A percentile compares a stretch with the other conserved stretches of the same genome.
Conservation (phyloP, 2,113 vertebrate species). For the Poecilia latipinna region DNA sequence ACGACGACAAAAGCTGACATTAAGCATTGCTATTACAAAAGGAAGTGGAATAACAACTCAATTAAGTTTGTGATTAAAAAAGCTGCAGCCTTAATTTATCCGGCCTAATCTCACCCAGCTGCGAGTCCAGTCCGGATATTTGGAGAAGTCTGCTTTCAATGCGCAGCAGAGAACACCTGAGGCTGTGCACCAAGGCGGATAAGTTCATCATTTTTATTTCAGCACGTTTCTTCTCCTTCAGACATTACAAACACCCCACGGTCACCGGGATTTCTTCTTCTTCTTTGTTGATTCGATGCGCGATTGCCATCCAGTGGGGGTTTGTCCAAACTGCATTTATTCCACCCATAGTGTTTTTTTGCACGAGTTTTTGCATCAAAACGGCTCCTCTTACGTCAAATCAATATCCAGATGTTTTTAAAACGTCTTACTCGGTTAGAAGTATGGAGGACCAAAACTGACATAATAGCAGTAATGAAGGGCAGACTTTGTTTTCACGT, state of each 20-base stretch:
- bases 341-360: background rate
- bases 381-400: background rate
- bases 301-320: constrained; percentile 31
- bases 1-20: background rate
- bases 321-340: background rate
- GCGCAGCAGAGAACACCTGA: constrained; percentile 68
- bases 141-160: constrained; percentile 73
- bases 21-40: background rate
- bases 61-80: background rate
- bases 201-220: constrained; percentile 60
- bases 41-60: background rate
- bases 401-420: background rate
- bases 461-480: no score
- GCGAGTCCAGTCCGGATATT: constrained; percentile 64
- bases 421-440: no score
- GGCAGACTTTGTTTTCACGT: background rate
- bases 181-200: constrained; percentile 56
- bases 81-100: background rate
- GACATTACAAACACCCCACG: constrained; percentile 50
- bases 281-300: rapidly evolving
- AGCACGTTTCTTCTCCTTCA: background rate
- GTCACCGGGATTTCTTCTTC: constrained; percentile 52
- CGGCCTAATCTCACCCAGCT: constrained; percentile 68
- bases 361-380: background rate
- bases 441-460: no score